Base-by-base conservation (phyloP, 2,113 vertebrate species). In the Rhabdomys dilectus region DNA sequence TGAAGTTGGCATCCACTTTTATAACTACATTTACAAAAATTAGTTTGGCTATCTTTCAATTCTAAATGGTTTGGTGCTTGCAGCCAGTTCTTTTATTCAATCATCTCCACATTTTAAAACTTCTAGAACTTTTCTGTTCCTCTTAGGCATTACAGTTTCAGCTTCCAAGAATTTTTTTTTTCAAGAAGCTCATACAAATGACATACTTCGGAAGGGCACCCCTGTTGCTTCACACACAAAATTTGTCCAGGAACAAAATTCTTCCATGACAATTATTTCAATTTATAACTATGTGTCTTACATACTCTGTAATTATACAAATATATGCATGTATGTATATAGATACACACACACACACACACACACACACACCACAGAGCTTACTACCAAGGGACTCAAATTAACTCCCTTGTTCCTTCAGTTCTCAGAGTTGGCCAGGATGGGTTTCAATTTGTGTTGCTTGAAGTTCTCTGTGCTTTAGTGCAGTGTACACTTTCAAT, bases 61-160 rank as follows among this genome's bases (percentile, higher is more conserved):
- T 95, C 68, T 84, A 93, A 97, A 75, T 48, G 34, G 39, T 75
- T 94, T 29, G n/a, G 31, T 68, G 68, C 60, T 68, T 86, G 51
- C 5, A 24, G 77, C 39, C 66, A 94, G 48, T 62, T 62, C 17
- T 91, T 93, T 90, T 58, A 76, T 53, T 76, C 13, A 62, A 89
- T 90, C 87, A 91, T 73, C 31, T 88, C 94, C 48, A 89, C 21
- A 76, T 88, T 91, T 70, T 75, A 51, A 94, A 95, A 92, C 36
- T 66, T 68, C 6, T 34, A 92, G 78, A 94, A 87, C 73, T 26
- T 82, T 64, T n/a, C 17, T 93, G 66, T 56, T 21, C 56, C 86
- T 91, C 53, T 94, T 60, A 86, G 48, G 31, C 39, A 84, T 68
- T 85, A 60, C 3, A 75, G 76, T 56, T 82, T 88, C 29, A 93